Evolutionary conservation across 2,888 invertebrate species (phyloP), one percentile per base, ranked within the genome.

Genomic region (Polyommatus icarus): DNA sequence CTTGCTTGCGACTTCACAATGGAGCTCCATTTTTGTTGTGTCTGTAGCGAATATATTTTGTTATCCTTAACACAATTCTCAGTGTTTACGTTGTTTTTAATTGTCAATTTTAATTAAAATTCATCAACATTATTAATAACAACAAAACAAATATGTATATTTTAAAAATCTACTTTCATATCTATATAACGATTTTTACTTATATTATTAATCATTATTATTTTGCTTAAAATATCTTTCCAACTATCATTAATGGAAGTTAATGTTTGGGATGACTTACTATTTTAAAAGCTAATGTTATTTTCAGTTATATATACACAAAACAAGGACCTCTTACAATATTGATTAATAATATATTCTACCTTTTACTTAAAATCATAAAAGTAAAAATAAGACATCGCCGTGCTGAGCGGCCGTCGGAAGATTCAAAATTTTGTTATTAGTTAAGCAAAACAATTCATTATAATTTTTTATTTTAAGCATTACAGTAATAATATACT

Each of bases 21-120:
- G 90, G 89, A 91, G 91, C 91, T 91, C 91, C 91, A 90, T 91
- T 82, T 84, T 46, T 81, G 78, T 83, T 82, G 78, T 83, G 50
- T 50, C 46, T 84, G 82, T 80, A 83, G 89, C 87, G 86, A 87
- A 87, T 83, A 86, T 82, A 76, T 54, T 50, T 18, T 73, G 79
- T 78, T 82, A 40, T 82, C 81, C 73, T 76, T 50, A 54, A 54
- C 54, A 83, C 81, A 84, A 84, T 84, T 86, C 85, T 86, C 84
- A 84, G 82, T 80, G 76, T 61, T 73, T 15, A 36, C 20, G 29
- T 18, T 67, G 67, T 15, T 67, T 67, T 15, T 32, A 32, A 29
- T 67, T 29, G 15, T 0, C 8, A 67, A 32, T 67, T 32, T 67
- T 32, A 1, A 8, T 59, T 59, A 8, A 59, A 59, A 59, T 18